Evolutionary conservation across 2,113 vertebrate genomes (phyloP).

Genomic region (Neopipo cinnamomea): DNA sequence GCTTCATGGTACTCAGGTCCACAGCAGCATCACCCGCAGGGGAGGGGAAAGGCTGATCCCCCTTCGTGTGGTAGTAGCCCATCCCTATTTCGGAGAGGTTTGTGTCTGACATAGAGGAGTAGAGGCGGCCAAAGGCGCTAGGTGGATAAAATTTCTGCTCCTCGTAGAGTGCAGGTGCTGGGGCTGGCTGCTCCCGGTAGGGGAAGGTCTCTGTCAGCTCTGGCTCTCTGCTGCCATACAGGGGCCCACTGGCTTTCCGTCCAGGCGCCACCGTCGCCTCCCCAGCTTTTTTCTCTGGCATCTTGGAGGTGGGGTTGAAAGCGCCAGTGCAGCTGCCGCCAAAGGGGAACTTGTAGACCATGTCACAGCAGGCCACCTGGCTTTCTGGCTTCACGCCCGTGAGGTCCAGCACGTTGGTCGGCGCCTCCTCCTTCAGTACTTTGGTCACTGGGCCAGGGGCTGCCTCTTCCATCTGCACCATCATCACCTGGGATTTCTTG

Average conservation of each 20-base stretch:
- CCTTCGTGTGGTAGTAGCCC: constrained; percentile 81
- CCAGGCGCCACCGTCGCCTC: constrained; percentile 32
- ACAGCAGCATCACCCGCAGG: constrained; percentile 80
- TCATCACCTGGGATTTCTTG: constrained; percentile 89
- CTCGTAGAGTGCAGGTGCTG: constrained; percentile 66
- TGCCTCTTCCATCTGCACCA: constrained; percentile 90
- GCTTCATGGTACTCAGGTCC: constrained; percentile 90
- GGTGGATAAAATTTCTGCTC: constrained; percentile 81
- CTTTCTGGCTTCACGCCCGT: constrained; percentile 90
- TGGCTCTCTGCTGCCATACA: constrained; percentile 73
- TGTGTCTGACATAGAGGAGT: constrained; percentile 94
- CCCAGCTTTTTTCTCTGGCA: constrained; percentile 77
- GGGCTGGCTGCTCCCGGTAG: constrained; percentile 77
- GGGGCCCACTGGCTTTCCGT: constrained; percentile 65
- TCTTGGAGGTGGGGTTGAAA: constrained; percentile 83
- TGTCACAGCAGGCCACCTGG: constrained; percentile 93
- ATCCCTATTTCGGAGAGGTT: constrained; percentile 87
- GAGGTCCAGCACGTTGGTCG: constrained; percentile 86
- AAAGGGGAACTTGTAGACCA: constrained; percentile 97
- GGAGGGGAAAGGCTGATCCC: constrained; percentile 80
- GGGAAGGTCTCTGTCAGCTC: constrained; percentile 77
- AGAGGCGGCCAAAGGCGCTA: constrained; percentile 80
- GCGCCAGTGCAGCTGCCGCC: constrained; percentile 87
- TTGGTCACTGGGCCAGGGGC: constrained; percentile 83
- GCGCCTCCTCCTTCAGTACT: constrained; percentile 84